Conservation (phyloP, 1,140 invertebrate species). For the Battus philenor region DNA sequence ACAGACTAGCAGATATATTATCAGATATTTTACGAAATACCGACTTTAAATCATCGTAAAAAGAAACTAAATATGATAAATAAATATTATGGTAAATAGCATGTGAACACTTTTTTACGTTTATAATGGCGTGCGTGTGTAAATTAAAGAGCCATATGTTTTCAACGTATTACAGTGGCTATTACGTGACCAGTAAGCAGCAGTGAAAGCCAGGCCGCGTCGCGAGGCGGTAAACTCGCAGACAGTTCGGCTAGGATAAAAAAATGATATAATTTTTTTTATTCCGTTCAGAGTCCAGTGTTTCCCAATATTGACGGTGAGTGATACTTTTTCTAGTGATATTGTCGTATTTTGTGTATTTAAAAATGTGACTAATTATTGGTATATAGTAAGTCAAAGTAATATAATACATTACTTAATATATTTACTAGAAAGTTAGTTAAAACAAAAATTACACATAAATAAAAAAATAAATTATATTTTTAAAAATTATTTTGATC, state of each 20-base stretch:
- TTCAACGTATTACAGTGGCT: constrained; percentile 20
- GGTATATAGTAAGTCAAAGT: no score
- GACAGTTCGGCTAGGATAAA: constrained; percentile 18
- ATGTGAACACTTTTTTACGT: no score
- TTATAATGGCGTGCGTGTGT: background rate
- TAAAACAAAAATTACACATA: no score
- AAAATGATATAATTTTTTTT: constrained; percentile 32
- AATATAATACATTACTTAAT: no score
- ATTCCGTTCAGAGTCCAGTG: constrained; percentile 21
- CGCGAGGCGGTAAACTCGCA: constrained; percentile 25
- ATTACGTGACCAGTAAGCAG: constrained; percentile 30
- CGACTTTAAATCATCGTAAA: background rate
- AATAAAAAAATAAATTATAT: no score
- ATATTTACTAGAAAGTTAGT: no score
- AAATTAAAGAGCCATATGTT: constrained; percentile 19
- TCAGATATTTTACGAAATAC: background rate
- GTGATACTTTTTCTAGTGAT: constrained; percentile 20
- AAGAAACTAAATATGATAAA: no score
- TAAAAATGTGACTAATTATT: no score
- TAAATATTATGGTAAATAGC: background rate
- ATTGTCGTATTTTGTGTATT: background rate
- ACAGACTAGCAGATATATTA: background rate
- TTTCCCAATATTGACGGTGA: constrained; percentile 39
- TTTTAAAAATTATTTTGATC: no score
- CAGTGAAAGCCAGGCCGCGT: constrained; percentile 43